phyloP scores from a whole-genome alignment of 2,797 vertebrate species.

The Cyclopterus lumpus region DNA sequence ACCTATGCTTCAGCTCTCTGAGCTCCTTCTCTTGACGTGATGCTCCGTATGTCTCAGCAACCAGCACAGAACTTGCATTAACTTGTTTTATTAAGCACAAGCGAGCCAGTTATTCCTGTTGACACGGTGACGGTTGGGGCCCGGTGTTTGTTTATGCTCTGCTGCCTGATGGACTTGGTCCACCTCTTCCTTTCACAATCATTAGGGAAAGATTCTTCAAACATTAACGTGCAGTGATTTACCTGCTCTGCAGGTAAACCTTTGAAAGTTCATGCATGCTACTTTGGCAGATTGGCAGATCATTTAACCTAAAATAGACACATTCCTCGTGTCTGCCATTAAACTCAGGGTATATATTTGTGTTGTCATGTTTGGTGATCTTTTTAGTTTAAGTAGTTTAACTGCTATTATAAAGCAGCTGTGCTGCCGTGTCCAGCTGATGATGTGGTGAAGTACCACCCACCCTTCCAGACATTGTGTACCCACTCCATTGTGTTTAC shows the following conservation, averaged over 20 bases:
- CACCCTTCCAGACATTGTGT: conserved; percentile 5
- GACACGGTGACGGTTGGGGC: conserved; percentile 26
- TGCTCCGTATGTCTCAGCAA: background rate
- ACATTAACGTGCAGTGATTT: background rate
- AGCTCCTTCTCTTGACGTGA: background rate
- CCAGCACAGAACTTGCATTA: conserved; percentile 29
- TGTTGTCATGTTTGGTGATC: background rate
- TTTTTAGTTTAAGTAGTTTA: background rate
- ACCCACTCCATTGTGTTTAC: conserved; percentile 30
- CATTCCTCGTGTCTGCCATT: background rate
- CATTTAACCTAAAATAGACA: background rate
- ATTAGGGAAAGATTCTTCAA: background rate
- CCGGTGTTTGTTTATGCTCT: conserved; percentile 13
- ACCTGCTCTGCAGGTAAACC: background rate
- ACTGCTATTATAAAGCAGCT: conserved; percentile 4
- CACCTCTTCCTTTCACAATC: conserved; percentile 2
- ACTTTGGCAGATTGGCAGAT: background rate
- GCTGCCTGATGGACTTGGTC: conserved; percentile 1
- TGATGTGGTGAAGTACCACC: background rate
- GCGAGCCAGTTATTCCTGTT: conserved; percentile 69
- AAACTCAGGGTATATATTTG: background rate
- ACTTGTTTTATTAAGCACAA: conserved; percentile 33
- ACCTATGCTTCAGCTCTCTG: background rate
- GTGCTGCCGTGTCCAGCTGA: background rate
- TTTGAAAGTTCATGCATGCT: background rate